These are phyloP conservation scores for Manis crassicaudata DNA, from an alignment of 2,797 vertebrate genomes.

Conservation along the genomic window DNA sequence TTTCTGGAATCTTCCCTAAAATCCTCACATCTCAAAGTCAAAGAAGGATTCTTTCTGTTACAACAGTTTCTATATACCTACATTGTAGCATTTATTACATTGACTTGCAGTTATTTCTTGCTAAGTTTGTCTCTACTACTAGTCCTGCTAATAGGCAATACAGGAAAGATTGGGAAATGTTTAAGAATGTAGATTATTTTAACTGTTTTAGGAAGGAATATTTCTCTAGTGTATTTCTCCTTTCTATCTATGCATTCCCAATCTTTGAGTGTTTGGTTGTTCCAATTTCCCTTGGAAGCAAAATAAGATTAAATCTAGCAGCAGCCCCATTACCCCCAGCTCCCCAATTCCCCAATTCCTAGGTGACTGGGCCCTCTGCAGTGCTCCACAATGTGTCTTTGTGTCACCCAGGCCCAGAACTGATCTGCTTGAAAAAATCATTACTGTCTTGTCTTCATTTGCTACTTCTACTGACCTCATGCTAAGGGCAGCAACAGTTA, in stretches of 20 bases:
- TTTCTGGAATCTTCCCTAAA: background rate
- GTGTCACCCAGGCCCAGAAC: background rate
- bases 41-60: background rate
- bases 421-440: background rate
- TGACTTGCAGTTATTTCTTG: background rate
- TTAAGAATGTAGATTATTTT: background rate
- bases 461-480: background rate
- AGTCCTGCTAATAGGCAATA: background rate
- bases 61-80: background rate
- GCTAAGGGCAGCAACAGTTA: background rate
- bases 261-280: background rate
- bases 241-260: background rate
- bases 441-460: background rate
- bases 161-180: background rate
- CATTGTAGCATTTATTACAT: background rate
- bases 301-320: background rate
- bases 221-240: background rate
- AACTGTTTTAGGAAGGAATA: background rate
- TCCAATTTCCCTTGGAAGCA: background rate
- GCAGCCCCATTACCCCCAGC: rapidly evolving
- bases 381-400: background rate
- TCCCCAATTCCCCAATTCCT: background rate
- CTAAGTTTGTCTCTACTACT: background rate
- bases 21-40: background rate
- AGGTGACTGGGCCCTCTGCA: background rate